A percentile compares a stretch with the other conserved stretches of the same genome.
phyloP scores from a whole-genome alignment of 2,888 invertebrate genomes.

The Byasa hedistus region DNA sequence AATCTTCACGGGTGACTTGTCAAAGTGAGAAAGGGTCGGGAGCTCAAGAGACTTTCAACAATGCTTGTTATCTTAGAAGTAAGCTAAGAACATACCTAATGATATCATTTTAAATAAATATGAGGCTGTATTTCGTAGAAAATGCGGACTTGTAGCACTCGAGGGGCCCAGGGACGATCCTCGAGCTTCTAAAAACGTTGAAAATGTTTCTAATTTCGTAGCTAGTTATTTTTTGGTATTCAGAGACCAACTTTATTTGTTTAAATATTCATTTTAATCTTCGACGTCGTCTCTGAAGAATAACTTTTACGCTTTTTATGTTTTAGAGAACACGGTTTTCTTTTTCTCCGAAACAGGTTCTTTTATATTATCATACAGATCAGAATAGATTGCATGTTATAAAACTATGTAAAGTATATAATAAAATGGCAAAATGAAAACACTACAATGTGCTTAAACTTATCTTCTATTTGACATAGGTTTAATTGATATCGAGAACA shows the following conservation, averaged over 20 bases:
- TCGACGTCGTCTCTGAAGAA: slow-evolving; percentile 11
- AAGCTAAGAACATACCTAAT: slow-evolving; percentile 72
- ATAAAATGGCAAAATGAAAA: no score
- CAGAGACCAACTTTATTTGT: slow-evolving; percentile 29
- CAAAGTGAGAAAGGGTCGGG: slow-evolving; percentile 78
- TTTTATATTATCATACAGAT: no score
- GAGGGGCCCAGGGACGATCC: slow-evolving; percentile 26
- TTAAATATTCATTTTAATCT: slow-evolving; percentile 32
- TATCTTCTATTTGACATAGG: no score
- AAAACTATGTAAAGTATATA: no score
- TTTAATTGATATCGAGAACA: no score
- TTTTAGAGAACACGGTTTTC: neutral
- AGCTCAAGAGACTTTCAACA: slow-evolving; percentile 78
- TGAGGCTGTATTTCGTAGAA: slow-evolving; percentile 40
- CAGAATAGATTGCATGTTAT: no score
- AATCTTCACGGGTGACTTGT: slow-evolving; percentile 79
- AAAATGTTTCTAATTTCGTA: slow-evolving; percentile 25
- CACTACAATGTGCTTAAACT: no score
- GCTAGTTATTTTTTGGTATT: slow-evolving; percentile 25
- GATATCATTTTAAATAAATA: slow-evolving; percentile 75
- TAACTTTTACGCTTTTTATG: neutral
- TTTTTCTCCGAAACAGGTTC: neutral
- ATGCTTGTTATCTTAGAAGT: slow-evolving; percentile 79
- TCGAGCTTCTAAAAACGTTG: slow-evolving; percentile 28
- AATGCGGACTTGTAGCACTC: slow-evolving; percentile 29